These are phyloP conservation scores for Ornithoptera alexandrae DNA, from an alignment of 2,888 invertebrate species.

Conservation along the genomic window DNA sequence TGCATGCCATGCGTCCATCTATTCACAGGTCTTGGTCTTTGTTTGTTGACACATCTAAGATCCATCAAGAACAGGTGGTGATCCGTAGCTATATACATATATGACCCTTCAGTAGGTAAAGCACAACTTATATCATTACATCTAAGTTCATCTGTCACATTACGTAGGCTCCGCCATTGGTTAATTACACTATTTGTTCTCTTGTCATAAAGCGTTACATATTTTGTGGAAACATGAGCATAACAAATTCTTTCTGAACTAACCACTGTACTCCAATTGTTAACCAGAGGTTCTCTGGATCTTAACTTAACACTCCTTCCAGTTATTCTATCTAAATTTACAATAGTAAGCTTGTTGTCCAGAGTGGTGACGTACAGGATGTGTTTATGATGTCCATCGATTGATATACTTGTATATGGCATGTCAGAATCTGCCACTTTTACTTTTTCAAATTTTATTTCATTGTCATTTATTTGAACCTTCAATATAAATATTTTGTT, in stretches of 20 bases:
- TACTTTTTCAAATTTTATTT: slow-evolving; percentile 48
- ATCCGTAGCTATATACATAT: slow-evolving; percentile 59
- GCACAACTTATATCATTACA: slow-evolving; percentile 61
- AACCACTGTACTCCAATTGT: slow-evolving; percentile 70
- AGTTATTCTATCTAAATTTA: slow-evolving; percentile 64
- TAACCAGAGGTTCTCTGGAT: slow-evolving; percentile 43
- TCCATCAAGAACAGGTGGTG: slow-evolving; percentile 68
- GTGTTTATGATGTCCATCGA: slow-evolving; percentile 63
- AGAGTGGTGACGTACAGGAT: slow-evolving; percentile 62
- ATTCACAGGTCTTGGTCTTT: slow-evolving; percentile 56
- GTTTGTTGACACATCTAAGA: slow-evolving; percentile 47
- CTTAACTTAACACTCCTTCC: slow-evolving; percentile 53
- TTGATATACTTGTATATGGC: slow-evolving; percentile 64
- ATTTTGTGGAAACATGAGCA: slow-evolving; percentile 51
- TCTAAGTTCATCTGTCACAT: slow-evolving; percentile 49
- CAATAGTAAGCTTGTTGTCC: slow-evolving; percentile 56
- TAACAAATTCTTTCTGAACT: slow-evolving; percentile 56
- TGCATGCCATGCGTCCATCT: slow-evolving; percentile 81
- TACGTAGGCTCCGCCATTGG: slow-evolving; percentile 48
- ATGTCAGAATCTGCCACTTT: slow-evolving; percentile 56
- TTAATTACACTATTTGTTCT: slow-evolving; percentile 50
- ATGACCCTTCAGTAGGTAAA: slow-evolving; percentile 49
- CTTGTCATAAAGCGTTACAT: slow-evolving; percentile 67
- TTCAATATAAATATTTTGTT: slow-evolving; percentile 59
- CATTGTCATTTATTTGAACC: slow-evolving; percentile 42